Conservation (phyloP, 37 sponge, comb jelly and placozoan species). For the Ianthella basta region DNA sequence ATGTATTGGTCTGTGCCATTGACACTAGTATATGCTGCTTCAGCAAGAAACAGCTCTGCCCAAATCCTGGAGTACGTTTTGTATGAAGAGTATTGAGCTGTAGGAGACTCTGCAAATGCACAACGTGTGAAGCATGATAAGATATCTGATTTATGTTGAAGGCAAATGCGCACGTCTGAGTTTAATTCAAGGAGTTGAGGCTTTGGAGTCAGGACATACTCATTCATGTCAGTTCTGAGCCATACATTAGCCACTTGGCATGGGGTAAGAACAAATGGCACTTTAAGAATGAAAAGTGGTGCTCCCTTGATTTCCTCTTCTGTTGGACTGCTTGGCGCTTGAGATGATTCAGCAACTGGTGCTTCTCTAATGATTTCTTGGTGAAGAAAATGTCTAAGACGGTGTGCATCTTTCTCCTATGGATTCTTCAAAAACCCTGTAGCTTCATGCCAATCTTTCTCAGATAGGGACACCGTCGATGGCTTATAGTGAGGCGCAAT, state of each 20-base stretch:
- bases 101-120: constrained; percentile 39
- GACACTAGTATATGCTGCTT: constrained; percentile 59
- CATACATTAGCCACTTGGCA: constrained; percentile 46
- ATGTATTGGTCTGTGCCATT: constrained; percentile 11
- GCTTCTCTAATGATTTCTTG: too few relatives aligned
- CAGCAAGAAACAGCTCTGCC: constrained; percentile 67
- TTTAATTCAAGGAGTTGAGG: constrained; percentile 61
- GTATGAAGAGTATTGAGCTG: constrained; percentile 14
- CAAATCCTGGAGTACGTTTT: constrained; percentile 50
- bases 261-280: constrained; percentile 8
- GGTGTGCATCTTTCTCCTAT: too few relatives aligned
- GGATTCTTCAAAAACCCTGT: too few relatives aligned
- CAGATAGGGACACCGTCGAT: too few relatives aligned
- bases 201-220: constrained; percentile 40
- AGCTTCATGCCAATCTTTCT: too few relatives aligned
- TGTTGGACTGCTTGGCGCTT: neutral
- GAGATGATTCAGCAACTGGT: too few relatives aligned
- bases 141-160: constrained; percentile 65
- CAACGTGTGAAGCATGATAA: constrained; percentile 62
- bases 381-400: too few relatives aligned
- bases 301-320: neutral
- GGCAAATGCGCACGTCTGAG: constrained; percentile 49
- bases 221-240: constrained; percentile 46
- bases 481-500: too few relatives aligned
- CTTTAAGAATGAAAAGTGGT: neutral